Evolutionary conservation across 1,140 invertebrate genomes (phyloP).

Genomic region (Globodera rostochiensis): DNA sequence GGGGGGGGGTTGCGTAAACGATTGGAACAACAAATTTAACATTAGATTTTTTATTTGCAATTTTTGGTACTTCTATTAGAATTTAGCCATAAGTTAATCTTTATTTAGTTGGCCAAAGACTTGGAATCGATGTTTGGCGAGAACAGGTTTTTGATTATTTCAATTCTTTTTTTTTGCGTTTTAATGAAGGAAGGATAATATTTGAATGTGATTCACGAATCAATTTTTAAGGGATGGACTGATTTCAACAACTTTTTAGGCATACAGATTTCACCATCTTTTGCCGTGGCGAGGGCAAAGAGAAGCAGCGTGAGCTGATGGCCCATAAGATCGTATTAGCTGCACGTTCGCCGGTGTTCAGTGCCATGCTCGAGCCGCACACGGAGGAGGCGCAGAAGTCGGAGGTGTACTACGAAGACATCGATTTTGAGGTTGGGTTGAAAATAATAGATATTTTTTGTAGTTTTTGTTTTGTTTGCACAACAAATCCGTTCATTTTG

Average conservation of each 20-base stretch:
- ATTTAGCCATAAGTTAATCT: too few species aligned
- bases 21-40: too few species aligned
- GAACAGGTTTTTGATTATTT: not conserved
- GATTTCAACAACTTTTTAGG: conserved; percentile 17
- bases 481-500: too few species aligned
- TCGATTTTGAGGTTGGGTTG: conserved; percentile 59
- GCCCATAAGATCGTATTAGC: conserved; percentile 64
- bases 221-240: too few species aligned
- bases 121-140: conserved; percentile 37
- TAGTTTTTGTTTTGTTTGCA: too few species aligned
- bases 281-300: conserved; percentile 33
- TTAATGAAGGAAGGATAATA: too few species aligned
- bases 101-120: conserved; percentile 43
- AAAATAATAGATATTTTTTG: conserved; percentile 20
- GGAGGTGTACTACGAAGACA: conserved; percentile 54
- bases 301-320: conserved; percentile 48
- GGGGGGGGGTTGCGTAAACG: too few species aligned
- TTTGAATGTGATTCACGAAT: too few species aligned
- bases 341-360: conserved; percentile 66
- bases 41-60: too few species aligned
- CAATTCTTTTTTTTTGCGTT: not conserved
- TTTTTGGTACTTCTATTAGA: too few species aligned
- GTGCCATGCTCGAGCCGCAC: conserved; percentile 61
- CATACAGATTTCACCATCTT: conserved; percentile 62
- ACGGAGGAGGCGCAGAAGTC: conserved; percentile 51